A percentile compares a stretch with the other conserved stretches of the same genome.
Evolutionary conservation across 1,140 invertebrate genomes (phyloP).

Genomic region (Pogonomyrmex californicus): DNA sequence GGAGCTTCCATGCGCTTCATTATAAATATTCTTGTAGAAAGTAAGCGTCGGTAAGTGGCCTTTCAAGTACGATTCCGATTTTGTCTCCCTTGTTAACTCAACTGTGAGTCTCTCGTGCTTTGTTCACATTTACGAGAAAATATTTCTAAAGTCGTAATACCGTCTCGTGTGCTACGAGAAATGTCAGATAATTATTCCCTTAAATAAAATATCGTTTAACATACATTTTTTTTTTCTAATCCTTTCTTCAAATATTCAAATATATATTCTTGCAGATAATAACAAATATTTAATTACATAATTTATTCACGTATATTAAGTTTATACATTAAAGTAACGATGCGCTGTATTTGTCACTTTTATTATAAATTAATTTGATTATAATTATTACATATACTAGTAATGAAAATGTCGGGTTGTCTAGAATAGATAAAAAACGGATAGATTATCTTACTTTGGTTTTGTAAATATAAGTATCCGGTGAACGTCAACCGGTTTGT

Average conservation of each 20-base stretch:
- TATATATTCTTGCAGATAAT: background rate
- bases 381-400: slow-evolving; percentile 1
- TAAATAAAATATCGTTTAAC: slow-evolving; percentile 5
- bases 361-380: background rate
- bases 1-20: slow-evolving; percentile 47
- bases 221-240: background rate
- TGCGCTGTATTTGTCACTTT: background rate
- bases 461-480: slow-evolving; percentile 45
- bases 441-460: slow-evolving; percentile 26
- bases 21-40: slow-evolving; percentile 69
- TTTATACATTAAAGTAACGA: background rate
- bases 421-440: slow-evolving; percentile 25
- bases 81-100: slow-evolving; percentile 62
- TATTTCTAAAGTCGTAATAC: slow-evolving; percentile 24
- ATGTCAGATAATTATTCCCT: background rate
- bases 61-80: slow-evolving; percentile 67
- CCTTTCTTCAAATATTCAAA: background rate
- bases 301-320: background rate
- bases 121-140: slow-evolving; percentile 26
- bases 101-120: slow-evolving; percentile 43
- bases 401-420: background rate
- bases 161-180: background rate
- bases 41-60: slow-evolving; percentile 68
- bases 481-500: slow-evolving; percentile 57
- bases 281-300: background rate